phyloP scores from a whole-genome alignment of 2,888 invertebrate species.

The Lasioglossum lativentre region DNA sequence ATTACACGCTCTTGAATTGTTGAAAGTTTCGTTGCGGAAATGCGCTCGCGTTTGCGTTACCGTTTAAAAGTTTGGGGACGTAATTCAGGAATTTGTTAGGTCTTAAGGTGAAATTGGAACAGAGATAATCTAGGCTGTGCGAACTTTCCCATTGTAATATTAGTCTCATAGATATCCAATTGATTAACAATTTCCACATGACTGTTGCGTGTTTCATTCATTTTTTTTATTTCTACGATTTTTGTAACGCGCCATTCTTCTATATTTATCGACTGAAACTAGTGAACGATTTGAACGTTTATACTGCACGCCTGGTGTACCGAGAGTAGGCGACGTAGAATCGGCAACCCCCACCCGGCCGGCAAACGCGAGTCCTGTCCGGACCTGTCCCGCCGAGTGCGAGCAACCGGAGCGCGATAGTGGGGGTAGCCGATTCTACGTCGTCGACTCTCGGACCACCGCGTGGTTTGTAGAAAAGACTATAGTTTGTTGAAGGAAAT shows the following conservation, averaged over 20 bases:
- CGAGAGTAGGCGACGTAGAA: no score
- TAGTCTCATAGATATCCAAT: not conserved
- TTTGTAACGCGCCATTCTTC: not conserved
- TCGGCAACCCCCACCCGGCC: no score
- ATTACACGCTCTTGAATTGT: not conserved
- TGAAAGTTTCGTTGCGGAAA: constrained; percentile 2
- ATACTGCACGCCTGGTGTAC: no score
- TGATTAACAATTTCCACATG: not conserved
- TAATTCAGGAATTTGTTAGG: constrained; percentile 9
- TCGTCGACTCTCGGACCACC: no score
- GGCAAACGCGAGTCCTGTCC: no score
- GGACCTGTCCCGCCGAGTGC: no score
- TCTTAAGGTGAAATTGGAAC: not conserved
- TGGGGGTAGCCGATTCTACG: no score
- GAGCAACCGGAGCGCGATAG: no score
- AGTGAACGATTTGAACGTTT: not conserved
- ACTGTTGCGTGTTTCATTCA: not conserved
- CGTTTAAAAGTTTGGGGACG: constrained; percentile 17
- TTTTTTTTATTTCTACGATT: not conserved
- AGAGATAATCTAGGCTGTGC: not conserved
- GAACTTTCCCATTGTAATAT: constrained; percentile 6
- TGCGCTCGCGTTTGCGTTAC: not conserved
- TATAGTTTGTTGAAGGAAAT: not conserved
- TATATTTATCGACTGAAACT: not conserved
- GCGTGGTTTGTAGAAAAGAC: no score